These are phyloP conservation scores for Nymphalis polychloros DNA, from an alignment of 2,888 invertebrate genomes.

Conservation along the genomic window DNA sequence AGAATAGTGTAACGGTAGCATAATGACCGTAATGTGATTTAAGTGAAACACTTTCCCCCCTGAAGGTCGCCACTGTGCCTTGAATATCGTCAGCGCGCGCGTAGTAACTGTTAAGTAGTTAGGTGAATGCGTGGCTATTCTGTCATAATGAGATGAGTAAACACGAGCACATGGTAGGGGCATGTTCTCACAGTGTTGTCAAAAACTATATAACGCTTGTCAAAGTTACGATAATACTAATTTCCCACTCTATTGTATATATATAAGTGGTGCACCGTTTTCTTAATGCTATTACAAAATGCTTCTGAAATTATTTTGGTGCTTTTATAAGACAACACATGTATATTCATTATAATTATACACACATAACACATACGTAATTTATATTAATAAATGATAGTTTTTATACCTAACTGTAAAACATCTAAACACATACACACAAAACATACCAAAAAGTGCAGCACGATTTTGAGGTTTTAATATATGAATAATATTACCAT, in stretches of 20 bases:
- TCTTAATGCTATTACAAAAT: not conserved
- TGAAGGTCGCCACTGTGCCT: constrained; percentile 66
- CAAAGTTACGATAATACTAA: constrained; percentile 8
- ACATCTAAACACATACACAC: too few relatives aligned
- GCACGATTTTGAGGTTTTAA: too few relatives aligned
- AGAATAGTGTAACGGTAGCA: constrained; percentile 36
- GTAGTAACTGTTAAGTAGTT: constrained; percentile 49
- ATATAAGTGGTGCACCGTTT: constrained; percentile 20
- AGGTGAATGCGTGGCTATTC: constrained; percentile 38
- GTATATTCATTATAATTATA: too few relatives aligned
- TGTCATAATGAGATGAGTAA: constrained; percentile 46
- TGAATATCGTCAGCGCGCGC: constrained; percentile 56
- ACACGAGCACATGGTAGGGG: constrained; percentile 11
- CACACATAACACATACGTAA: too few relatives aligned
- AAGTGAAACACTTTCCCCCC: constrained; percentile 70
- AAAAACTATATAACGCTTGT: constrained; percentile 18
- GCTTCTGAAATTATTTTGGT: too few relatives aligned
- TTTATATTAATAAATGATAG: too few relatives aligned
- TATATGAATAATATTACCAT: too few relatives aligned
- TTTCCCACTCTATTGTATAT: constrained; percentile 31
- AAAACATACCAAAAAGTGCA: too few relatives aligned
- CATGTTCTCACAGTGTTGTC: constrained; percentile 19
- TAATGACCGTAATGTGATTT: constrained; percentile 55
- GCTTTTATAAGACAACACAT: too few relatives aligned
- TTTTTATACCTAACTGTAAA: too few relatives aligned